Base-by-base conservation (phyloP, 2,888 invertebrate species). In the Gastrophysa polygoni region DNA sequence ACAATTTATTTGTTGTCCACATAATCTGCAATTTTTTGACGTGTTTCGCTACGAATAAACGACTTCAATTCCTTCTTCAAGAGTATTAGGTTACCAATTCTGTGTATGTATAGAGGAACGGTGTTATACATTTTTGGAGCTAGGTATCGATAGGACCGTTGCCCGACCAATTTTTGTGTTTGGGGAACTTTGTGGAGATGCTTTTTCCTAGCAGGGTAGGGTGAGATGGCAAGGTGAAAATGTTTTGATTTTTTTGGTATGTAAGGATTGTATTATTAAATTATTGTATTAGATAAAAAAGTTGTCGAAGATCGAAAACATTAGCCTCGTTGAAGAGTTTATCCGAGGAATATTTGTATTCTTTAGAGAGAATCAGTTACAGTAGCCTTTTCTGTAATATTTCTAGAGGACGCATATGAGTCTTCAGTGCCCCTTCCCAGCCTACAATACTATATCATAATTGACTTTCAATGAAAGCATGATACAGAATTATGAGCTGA, bases 391-490 rank as follows among this genome's bases (percentile, higher is more conserved):
- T 44, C 18, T 44, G 44, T 44, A 44, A 18, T 44, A 44, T 44
- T 44, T 16, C 44, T 44, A 44, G 44, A 18, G 44, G 44, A 16
- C 44, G 44, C n/a, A n/a, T n/a, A n/a, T 44, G 44, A 18, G 44
- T 18, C 44, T 17, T 17, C 44, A 17, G 44, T n/a, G n/a, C n/a
- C n/a, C n/a, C n/a, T n/a, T n/a, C n/a, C n/a, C n/a, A n/a, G n/a
- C n/a, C n/a, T n/a, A n/a, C n/a, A n/a, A n/a, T n/a, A n/a, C n/a
- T n/a, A n/a, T n/a, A n/a, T n/a, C n/a, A n/a, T n/a, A n/a, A n/a
- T n/a, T 44, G 44, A 44, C 44, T 44, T n/a, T 44, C 44, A 44
- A 44, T 18, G 8, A 44, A 44, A 44, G n/a, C n/a, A n/a, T n/a
- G n/a, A n/a, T n/a, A n/a, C n/a, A n/a, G n/a, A n/a, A n/a, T n/a